These are phyloP conservation scores for Zygaena filipendulae DNA, from an alignment of 2,888 invertebrate species.

Conservation along the genomic window DNA sequence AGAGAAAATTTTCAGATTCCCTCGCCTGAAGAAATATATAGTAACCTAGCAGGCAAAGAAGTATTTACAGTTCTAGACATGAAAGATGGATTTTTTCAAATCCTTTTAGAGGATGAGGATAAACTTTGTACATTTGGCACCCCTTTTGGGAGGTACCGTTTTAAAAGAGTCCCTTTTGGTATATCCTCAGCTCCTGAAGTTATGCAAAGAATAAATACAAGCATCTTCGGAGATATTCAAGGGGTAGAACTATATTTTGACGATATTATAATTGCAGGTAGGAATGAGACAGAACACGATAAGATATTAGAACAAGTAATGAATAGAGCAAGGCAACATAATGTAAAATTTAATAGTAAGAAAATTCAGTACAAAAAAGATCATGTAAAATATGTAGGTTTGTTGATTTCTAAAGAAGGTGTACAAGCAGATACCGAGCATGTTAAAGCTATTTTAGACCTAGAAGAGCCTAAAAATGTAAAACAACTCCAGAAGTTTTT, in stretches of 20 bases:
- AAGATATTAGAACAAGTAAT: constrained; percentile 19
- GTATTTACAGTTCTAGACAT: constrained; percentile 14
- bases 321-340: constrained; percentile 16
- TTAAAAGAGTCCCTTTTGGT: constrained; percentile 17
- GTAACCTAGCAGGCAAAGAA: constrained; percentile 18
- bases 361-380: constrained; percentile 21
- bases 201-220: constrained; percentile 9
- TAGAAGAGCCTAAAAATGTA: constrained; percentile 2
- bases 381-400: constrained; percentile 22
- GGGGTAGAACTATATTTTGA: constrained; percentile 25
- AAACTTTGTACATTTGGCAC: constrained; percentile 2
- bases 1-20: constrained; percentile 16
- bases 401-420: constrained; percentile 14
- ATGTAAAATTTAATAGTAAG: constrained; percentile 24
- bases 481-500: constrained; percentile 19
- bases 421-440: constrained; percentile 10
- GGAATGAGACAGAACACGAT: too few species aligned
- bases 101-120: constrained; percentile 7
- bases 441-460: constrained; percentile 5
- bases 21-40: constrained; percentile 14
- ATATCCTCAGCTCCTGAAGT: constrained; percentile 18
- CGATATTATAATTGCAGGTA: too few species aligned
- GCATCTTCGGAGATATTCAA: constrained; percentile 12
- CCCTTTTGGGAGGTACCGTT: constrained; percentile 10
- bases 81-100: constrained; percentile 17